Evolutionary conservation across 2,888 invertebrate genomes (phyloP).

Genomic region (Xiphydria camelus): DNA sequence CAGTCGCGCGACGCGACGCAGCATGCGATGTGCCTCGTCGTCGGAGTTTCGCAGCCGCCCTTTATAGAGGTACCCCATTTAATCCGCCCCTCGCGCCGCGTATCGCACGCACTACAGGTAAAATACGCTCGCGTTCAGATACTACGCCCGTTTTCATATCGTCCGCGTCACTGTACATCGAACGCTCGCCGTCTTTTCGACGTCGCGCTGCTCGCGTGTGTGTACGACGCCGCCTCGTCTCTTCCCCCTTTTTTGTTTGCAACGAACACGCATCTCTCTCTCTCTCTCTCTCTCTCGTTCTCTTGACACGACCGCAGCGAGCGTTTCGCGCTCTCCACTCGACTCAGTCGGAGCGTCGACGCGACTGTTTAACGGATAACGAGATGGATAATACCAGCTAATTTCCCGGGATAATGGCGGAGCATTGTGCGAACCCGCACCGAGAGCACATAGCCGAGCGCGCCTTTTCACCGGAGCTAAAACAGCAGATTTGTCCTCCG

Average conservation of each 20-base stretch:
- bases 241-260: background rate
- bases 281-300: constrained; percentile 7
- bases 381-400: background rate
- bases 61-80: no score
- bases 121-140: no score
- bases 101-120: no score
- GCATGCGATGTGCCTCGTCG: constrained; percentile 11
- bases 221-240: no score
- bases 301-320: constrained; percentile 15
- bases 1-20: no score
- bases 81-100: no score
- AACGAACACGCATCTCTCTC: constrained; percentile 5
- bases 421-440: background rate
- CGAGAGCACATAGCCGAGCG: background rate
- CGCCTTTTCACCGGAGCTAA: background rate
- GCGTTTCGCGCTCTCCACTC: constrained; percentile 10
- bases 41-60: constrained; percentile 1
- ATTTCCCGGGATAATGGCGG: background rate
- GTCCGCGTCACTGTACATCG: no score
- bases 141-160: no score
- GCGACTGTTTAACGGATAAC: background rate
- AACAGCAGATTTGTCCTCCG: constrained; percentile 9
- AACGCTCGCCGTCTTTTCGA: no score
- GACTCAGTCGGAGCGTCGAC: background rate
- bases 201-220: no score